Evolutionary conservation across 2,888 invertebrate species (phyloP).

Genomic region (Apoda limacodes): DNA sequence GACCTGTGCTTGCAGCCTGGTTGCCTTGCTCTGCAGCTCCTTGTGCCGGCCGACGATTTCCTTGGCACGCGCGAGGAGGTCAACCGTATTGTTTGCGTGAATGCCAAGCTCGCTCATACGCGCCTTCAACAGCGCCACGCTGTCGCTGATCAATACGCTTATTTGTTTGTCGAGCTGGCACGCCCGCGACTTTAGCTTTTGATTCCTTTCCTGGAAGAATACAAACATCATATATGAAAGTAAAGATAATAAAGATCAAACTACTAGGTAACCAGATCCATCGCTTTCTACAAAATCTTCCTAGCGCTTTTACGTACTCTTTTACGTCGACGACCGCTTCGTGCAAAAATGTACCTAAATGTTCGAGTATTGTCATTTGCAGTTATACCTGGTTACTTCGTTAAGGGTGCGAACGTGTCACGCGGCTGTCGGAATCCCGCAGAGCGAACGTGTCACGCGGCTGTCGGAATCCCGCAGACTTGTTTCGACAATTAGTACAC

Average conservation of each 20-base stretch:
- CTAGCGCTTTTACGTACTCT: no score
- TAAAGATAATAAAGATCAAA: neutral
- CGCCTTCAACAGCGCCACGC: constrained; percentile 87
- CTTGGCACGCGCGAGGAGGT: constrained; percentile 86
- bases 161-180: constrained; percentile 95
- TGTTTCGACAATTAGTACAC: no score
- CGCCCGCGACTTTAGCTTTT: constrained; percentile 83
- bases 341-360: no score
- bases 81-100: constrained; percentile 86
- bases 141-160: constrained; percentile 90
- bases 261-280: neutral
- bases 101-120: constrained; percentile 94
- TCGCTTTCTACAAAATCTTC: neutral
- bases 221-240: no score
- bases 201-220: constrained; percentile 77
- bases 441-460: no score
- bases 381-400: no score
- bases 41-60: constrained; percentile 94
- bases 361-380: no score
- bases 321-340: no score
- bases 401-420: no score
- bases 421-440: no score
- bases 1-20: constrained; percentile 87
- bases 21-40: constrained; percentile 90
- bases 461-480: no score